Evolutionary conservation across 2,797 vertebrate genomes (phyloP), one percentile per base, ranked within the genome.

Genomic region (Protonibea diacanthus): DNA sequence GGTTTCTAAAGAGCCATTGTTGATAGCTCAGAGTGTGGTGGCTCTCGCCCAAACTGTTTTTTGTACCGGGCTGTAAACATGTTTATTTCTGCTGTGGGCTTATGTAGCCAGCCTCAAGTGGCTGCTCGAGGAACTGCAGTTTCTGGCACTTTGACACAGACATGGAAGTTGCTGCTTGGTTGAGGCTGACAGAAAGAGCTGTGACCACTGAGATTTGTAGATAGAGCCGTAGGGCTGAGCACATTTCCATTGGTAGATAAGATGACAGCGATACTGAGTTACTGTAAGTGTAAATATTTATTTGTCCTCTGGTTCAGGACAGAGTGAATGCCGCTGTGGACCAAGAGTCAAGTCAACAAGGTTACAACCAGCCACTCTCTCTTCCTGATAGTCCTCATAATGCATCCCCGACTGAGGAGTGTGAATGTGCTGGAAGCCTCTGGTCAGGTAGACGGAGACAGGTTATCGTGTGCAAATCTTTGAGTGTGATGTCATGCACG

Each of bases 241-340:
- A n/a, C 17, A 14, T 49, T 63, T 42, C 4, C 29, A 42, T 47
- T 47, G 40, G 38, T 47, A 44, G 29, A 40, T 63, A 21, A n/a
- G 29, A 27, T 20, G 45, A 59, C 4, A 71, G 13, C 57, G 48
- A 73, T 20, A 18, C 51, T 67, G 10, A 38, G 21, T 52, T 33
- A 6, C 18, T 44, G 21, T 21, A 25, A 27, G 52, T 23, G 48
- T 44, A 58, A 55, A 60, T 55, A 72, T 71, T 5, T 59, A 51
- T 62, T 58, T 65, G 47, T n/a, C 29, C 58, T 65, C 42, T 42
- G 9, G 47, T 57, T 72, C 58, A 48, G 47, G 51, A 58, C 53
- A 53, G 61, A 44, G 55, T 33, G 56, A 58, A 58, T 15, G 42
- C 42, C 44, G 56, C 72, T 69, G 69, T 14, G 1, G 40, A 47